Conservation (phyloP, 1,140 invertebrate species). For the Drosophila grimshawi region DNA sequence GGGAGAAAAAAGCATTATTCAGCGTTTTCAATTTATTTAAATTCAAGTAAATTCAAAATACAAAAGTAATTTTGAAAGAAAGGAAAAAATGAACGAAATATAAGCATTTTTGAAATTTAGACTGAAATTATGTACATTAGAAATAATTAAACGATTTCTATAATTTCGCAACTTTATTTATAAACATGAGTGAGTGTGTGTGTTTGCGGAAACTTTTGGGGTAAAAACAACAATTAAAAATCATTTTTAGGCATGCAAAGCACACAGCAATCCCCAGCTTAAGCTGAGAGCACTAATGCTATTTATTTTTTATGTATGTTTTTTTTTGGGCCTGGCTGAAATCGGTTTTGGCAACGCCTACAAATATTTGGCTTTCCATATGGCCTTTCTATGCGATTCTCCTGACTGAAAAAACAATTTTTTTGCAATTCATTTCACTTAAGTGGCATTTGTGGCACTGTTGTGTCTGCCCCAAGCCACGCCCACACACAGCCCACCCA, state of each 20-base stretch:
- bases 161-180: no score
- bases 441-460: conserved; percentile 63
- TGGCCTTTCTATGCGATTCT: conserved; percentile 13
- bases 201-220: neutral
- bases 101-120: no score
- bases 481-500: conserved; percentile 27
- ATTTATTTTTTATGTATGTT: no score
- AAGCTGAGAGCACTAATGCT: neutral
- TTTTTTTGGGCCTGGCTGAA: neutral
- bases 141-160: no score
- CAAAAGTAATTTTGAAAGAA: no score
- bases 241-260: conserved; percentile 51
- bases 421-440: conserved; percentile 76
- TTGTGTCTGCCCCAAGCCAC: conserved; percentile 17
- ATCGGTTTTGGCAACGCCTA: neutral
- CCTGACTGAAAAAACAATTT: conserved; percentile 7
- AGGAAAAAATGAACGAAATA: no score
- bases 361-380: conserved; percentile 24
- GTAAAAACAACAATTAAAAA: conserved; percentile 56
- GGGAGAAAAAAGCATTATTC: no score
- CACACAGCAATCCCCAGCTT: conserved; percentile 16
- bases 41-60: no score
- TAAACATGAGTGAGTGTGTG: neutral
- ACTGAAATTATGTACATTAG: no score
- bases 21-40: no score